phyloP scores from a whole-genome alignment of 1,140 invertebrate genomes.

The Sycobia sp. region DNA sequence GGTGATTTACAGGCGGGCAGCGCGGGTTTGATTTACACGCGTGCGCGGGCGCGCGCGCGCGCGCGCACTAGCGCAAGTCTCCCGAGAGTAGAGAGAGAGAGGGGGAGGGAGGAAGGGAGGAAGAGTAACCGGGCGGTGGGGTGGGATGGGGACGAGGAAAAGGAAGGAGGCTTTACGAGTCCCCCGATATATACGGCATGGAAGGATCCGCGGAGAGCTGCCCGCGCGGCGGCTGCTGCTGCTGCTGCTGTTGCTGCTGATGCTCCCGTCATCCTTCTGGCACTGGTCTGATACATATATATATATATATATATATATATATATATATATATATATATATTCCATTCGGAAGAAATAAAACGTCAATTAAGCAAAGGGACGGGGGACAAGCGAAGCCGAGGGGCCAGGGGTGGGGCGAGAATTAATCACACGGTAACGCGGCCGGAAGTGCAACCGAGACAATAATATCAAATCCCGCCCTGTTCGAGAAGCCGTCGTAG shows the following conservation, averaged over 20 bases:
- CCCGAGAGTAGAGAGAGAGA: too few species aligned
- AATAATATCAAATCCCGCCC: too few species aligned
- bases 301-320: too few species aligned
- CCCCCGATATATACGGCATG: too few species aligned
- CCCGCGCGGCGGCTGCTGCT: not conserved
- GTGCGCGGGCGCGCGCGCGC: constrained; percentile 40
- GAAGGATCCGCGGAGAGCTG: too few species aligned
- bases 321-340: too few species aligned
- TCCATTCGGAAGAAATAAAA: constrained; percentile 36
- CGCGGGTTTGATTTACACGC: constrained; percentile 58
- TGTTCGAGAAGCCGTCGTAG: too few species aligned
- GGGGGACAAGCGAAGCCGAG: constrained; percentile 42
- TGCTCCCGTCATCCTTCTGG: constrained; percentile 24
- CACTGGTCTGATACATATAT: constrained; percentile 18
- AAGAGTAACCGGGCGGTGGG: not conserved
- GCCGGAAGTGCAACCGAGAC: too few species aligned
- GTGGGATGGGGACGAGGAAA: not conserved
- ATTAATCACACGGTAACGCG: constrained; percentile 8
- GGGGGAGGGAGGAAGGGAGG: not conserved
- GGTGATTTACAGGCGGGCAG: constrained; percentile 59
- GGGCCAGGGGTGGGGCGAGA: too few species aligned
- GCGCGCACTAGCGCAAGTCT: too few species aligned
- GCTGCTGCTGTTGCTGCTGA: not conserved
- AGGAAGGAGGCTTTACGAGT: too few species aligned
- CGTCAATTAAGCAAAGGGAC: constrained; percentile 36